Percentiles rank a stretch among this genome's conserved stretches.
Conservation (phyloP, 2,797 vertebrate genomes). For the Coregonus suidteri region DNA sequence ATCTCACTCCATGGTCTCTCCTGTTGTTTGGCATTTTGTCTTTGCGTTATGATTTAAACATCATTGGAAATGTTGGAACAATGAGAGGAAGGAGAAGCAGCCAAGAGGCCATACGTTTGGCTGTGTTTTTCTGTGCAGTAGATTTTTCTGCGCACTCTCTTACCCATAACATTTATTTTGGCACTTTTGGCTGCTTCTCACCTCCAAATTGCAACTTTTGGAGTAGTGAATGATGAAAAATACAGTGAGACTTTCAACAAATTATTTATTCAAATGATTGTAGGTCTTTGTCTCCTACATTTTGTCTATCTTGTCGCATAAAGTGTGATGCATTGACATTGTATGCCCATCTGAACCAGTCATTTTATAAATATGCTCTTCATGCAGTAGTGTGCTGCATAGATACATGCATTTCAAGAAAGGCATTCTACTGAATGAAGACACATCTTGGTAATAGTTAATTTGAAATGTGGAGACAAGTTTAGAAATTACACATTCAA, state of each 20-base stretch:
- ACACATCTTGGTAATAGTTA: conserved; percentile 46
- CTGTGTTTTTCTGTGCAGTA: neutral
- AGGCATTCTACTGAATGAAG: conserved; percentile 55
- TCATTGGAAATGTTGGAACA: conserved; percentile 37
- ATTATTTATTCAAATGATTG: neutral
- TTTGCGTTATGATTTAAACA: conserved; percentile 40
- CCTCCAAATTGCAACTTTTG: conserved; percentile 1
- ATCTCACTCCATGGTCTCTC: conserved; percentile 64
- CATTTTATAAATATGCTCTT: conserved; percentile 55
- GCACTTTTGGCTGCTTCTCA: conserved; percentile 47
- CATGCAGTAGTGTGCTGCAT: conserved; percentile 40
- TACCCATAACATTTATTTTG: conserved; percentile 3
- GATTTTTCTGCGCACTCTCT: neutral
- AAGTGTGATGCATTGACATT: conserved; percentile 28
- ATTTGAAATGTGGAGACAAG: conserved; percentile 46
- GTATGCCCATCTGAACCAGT: conserved; percentile 34
- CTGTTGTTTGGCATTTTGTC: conserved; percentile 29
- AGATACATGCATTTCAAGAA: conserved; percentile 26
- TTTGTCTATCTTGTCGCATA: no score
- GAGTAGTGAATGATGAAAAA: neutral
- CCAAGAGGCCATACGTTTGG: conserved; percentile 27
- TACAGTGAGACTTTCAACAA: neutral
- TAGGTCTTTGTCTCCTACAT: neutral
- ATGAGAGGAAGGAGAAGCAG: conserved; percentile 27
- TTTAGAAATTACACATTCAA: conserved; percentile 20